phyloP scores from a whole-genome alignment of 2,888 invertebrate species.

The Endotricha flammealis region DNA sequence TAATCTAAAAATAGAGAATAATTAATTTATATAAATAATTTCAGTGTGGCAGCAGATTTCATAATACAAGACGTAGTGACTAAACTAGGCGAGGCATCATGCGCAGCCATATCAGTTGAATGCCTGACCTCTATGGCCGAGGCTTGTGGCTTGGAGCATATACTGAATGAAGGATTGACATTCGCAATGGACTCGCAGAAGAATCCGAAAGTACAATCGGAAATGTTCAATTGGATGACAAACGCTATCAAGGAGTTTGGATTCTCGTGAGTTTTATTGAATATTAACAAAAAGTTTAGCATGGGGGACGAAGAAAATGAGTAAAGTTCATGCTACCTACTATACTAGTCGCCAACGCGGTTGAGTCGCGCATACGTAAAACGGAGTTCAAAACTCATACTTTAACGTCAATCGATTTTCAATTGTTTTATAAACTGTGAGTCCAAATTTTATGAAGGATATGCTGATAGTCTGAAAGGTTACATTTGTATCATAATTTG shows the following conservation, averaged over 20 bases:
- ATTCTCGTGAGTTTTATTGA: constrained; percentile 79
- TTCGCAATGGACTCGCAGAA: constrained; percentile 90
- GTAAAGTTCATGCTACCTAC: too few relatives aligned
- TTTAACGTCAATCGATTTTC: too few relatives aligned
- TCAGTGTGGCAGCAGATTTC: constrained; percentile 84
- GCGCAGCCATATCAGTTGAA: constrained; percentile 81
- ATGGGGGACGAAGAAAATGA: too few relatives aligned
- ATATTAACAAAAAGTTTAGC: not conserved
- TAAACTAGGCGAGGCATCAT: constrained; percentile 91
- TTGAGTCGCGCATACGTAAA: too few relatives aligned
- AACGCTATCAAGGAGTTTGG: constrained; percentile 92
- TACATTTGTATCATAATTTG: too few relatives aligned
- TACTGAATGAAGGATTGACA: constrained; percentile 83
- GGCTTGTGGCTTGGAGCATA: constrained; percentile 85
- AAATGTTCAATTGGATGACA: constrained; percentile 88
- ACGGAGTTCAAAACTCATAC: too few relatives aligned
- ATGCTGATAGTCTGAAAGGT: too few relatives aligned
- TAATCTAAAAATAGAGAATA: too few relatives aligned
- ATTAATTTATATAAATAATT: too few relatives aligned
- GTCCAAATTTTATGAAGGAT: too few relatives aligned
- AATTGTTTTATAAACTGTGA: too few relatives aligned
- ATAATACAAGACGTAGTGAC: constrained; percentile 89
- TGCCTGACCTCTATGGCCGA: constrained; percentile 88
- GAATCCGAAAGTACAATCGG: constrained; percentile 94
- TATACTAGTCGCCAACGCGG: too few relatives aligned